Evolutionary conservation across 2,797 vertebrate genomes (phyloP).

Genomic region (Babyrousa celebensis): DNA sequence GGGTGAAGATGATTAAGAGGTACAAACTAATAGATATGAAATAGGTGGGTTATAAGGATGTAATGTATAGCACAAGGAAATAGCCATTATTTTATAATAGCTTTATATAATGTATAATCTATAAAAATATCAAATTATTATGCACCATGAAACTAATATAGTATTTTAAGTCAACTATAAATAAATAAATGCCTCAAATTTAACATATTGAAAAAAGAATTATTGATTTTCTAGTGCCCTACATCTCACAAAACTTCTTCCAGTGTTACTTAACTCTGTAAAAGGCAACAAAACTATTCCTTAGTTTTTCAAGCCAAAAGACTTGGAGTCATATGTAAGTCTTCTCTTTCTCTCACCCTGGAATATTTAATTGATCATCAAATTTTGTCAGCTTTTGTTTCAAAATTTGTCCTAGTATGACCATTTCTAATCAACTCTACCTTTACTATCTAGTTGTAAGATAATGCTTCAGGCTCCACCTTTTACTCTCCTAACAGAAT

Average conservation of each 20-base stretch:
- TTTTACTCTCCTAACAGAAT: conserved; percentile 36
- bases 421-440: neutral
- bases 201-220: neutral
- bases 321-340: neutral
- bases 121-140: neutral
- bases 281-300: conserved; percentile 8
- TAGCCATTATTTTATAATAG: neutral
- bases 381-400: conserved; percentile 43
- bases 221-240: conserved; percentile 33
- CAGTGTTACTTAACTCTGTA: neutral
- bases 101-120: neutral
- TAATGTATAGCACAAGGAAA: neutral
- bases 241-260: neutral
- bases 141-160: neutral
- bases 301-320: conserved; percentile 35
- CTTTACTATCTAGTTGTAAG: neutral
- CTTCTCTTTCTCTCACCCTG: neutral
- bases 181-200: neutral
- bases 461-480: neutral
- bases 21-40: neutral
- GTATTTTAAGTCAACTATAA: neutral
- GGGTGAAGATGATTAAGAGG: neutral
- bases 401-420: neutral
- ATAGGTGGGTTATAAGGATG: neutral
- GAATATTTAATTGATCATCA: neutral